phyloP scores from a whole-genome alignment of 2,113 vertebrate species.

The Otis tarda region DNA sequence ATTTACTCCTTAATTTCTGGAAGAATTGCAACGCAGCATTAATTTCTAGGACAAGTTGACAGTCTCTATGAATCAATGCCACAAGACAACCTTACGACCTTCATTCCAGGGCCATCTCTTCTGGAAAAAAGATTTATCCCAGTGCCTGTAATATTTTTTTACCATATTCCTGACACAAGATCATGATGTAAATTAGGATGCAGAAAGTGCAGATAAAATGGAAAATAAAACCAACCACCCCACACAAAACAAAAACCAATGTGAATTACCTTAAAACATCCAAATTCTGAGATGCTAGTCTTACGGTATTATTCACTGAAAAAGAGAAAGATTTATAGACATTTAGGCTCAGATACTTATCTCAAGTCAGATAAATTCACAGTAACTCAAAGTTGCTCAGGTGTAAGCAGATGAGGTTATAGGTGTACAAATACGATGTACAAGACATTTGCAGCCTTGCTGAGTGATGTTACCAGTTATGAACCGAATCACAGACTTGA shows the following conservation, averaged over 20 bases:
- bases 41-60: neutral
- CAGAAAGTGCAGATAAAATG: neutral
- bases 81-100: neutral
- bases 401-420: neutral
- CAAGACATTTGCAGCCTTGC: too few relatives aligned
- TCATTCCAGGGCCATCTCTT: neutral
- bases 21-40: neutral
- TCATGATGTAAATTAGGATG: neutral
- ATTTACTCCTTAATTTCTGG: neutral
- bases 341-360: neutral
- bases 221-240: neutral
- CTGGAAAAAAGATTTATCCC: neutral
- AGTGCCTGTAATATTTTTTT: neutral
- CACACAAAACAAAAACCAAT: neutral
- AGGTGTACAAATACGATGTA: rapidly evolving
- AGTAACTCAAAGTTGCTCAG: neutral
- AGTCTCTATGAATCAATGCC: neutral
- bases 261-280: neutral
- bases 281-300: neutral
- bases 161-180: neutral
- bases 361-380: neutral
- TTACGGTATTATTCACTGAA: neutral
- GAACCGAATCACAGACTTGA: neutral
- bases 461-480: neutral
- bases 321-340: neutral